Percentiles rank a stretch among this genome's conserved stretches.
Evolutionary conservation across 1,140 invertebrate species (phyloP).

Genomic region (Lethocerus indicus): DNA sequence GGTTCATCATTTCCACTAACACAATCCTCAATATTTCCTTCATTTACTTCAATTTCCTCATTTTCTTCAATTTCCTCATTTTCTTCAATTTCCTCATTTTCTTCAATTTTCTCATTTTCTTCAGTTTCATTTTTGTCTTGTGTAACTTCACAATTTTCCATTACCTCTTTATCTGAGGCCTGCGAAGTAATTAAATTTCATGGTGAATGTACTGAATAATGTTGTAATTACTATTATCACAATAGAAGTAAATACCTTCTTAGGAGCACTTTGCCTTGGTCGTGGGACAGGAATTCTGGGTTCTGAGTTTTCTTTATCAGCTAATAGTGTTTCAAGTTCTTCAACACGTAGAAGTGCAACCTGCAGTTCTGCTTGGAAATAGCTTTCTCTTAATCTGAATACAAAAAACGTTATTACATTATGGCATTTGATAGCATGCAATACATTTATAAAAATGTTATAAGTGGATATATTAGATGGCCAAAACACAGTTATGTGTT

Average conservation of each 20-base stretch:
- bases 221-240: not conserved
- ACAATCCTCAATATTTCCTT: no score
- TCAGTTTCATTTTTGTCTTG: conserved; percentile 2
- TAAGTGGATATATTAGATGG: no score
- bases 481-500: no score
- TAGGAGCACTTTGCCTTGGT: not conserved
- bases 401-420: conserved; percentile 1
- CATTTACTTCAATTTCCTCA: no score
- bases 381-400: conserved; percentile 12
- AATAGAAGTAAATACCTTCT: not conserved
- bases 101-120: no score
- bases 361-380: conserved; percentile 14
- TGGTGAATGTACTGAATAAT: not conserved
- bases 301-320: conserved; percentile 1
- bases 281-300: conserved; percentile 3
- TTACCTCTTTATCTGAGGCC: not conserved
- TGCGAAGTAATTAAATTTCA: not conserved
- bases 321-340: not conserved
- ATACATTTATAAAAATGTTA: conserved; percentile 1
- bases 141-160: not conserved
- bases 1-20: conserved; percentile 1
- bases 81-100: conserved; percentile 1
- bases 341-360: conserved; percentile 6
- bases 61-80: conserved; percentile 1
- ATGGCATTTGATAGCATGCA: not conserved